Conservation (phyloP, 2,113 vertebrate species). For the Clupea harengus region DNA sequence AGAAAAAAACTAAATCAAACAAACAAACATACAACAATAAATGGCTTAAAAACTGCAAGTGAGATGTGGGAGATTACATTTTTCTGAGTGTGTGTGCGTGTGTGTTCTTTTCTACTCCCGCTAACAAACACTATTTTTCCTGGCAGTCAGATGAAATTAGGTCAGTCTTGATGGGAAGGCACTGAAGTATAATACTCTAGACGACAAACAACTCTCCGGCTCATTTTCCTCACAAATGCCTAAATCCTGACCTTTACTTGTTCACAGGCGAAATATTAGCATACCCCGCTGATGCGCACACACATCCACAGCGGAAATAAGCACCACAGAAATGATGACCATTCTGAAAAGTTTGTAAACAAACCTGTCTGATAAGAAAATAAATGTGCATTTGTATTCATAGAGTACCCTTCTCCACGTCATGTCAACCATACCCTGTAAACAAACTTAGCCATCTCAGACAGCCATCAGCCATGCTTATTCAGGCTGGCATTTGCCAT, state of each 20-base stretch:
- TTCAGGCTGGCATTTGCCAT: slow-evolving; percentile 9
- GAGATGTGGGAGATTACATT: slow-evolving; percentile 6
- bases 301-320: slow-evolving; percentile 18
- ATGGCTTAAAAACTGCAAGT: slow-evolving; percentile 2
- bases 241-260: slow-evolving; percentile 3
- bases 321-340: slow-evolving; percentile 23
- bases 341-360: slow-evolving; percentile 24
- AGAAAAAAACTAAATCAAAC: slow-evolving; percentile 8
- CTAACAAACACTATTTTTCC: slow-evolving; percentile 1
- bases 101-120: neutral
- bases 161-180: slow-evolving; percentile 1
- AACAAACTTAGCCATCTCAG: slow-evolving; percentile 3
- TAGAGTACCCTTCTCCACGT: slow-evolving; percentile 27
- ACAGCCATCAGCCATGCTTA: neutral
- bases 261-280: neutral
- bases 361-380: slow-evolving; percentile 20
- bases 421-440: slow-evolving; percentile 2
- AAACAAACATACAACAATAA: neutral
- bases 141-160: slow-evolving; percentile 1
- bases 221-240: neutral
- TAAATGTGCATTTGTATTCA: slow-evolving; percentile 31
- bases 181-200: neutral
- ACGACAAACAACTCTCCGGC: slow-evolving; percentile 2
- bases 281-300: neutral
- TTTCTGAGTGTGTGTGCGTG: neutral